These are phyloP conservation scores for Macaca nemestrina DNA, from an alignment of 2,113 vertebrate species.

Conservation along the genomic window DNA sequence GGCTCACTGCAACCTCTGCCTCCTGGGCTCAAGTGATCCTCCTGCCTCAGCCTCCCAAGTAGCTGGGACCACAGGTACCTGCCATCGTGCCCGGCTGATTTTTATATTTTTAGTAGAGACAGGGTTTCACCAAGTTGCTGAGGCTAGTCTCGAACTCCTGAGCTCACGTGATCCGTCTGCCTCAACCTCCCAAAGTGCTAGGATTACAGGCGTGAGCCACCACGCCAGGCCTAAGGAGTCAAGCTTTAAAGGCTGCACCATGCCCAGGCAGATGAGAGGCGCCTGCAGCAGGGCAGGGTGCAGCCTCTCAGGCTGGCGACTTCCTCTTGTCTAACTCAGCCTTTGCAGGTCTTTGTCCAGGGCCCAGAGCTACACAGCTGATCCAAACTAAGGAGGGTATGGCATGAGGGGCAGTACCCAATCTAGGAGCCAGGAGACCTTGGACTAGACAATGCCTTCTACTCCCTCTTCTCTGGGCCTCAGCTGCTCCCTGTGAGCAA, in stretches of 20 bases:
- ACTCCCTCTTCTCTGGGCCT: background rate
- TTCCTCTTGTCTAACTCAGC: background rate
- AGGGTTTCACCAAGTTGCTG: too few relatives aligned
- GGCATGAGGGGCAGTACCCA: background rate
- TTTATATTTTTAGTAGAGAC: too few relatives aligned
- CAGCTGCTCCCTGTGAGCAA: background rate
- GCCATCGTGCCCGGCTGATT: too few relatives aligned
- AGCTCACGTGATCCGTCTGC: too few relatives aligned
- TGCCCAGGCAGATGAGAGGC: background rate
- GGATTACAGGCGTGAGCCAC: too few relatives aligned
- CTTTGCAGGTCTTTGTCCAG: background rate
- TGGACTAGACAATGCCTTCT: background rate
- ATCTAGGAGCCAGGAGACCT: background rate
- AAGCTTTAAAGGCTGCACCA: background rate
- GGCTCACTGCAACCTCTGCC: too few relatives aligned
- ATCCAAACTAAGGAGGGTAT: background rate
- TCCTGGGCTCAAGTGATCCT: too few relatives aligned
- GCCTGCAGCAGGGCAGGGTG: background rate
- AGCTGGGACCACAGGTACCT: too few relatives aligned
- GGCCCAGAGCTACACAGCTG: background rate
- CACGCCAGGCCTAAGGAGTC: too few relatives aligned
- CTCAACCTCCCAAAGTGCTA: too few relatives aligned
- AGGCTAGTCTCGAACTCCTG: too few relatives aligned
- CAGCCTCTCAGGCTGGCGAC: background rate
- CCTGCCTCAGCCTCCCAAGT: too few relatives aligned